phyloP scores from a whole-genome alignment of 2,888 invertebrate genomes.

The Apamea sordens region DNA sequence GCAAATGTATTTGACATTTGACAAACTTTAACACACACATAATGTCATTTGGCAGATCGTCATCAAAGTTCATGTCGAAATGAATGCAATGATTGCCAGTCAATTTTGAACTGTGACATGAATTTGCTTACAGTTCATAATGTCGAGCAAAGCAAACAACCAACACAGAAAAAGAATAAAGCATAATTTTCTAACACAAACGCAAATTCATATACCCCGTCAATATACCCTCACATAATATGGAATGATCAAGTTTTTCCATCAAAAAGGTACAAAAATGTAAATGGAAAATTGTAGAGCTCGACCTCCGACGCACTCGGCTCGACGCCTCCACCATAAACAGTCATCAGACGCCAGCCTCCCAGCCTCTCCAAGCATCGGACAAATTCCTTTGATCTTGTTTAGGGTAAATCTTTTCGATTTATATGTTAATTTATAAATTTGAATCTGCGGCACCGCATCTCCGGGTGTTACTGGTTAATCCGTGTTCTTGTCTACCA shows the following conservation, averaged over 20 bases:
- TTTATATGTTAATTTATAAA: slow-evolving; percentile 89
- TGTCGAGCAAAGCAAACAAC: slow-evolving; percentile 30
- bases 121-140: slow-evolving; percentile 23
- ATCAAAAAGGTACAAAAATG: slow-evolving; percentile 77
- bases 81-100: slow-evolving; percentile 20
- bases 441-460: slow-evolving; percentile 85
- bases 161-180: slow-evolving; percentile 25
- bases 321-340: slow-evolving; percentile 79
- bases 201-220: slow-evolving; percentile 49
- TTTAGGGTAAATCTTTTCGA: slow-evolving; percentile 89
- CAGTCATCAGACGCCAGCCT: slow-evolving; percentile 82
- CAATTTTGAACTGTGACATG: slow-evolving; percentile 36
- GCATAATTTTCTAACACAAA: slow-evolving; percentile 39
- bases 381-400: slow-evolving; percentile 89
- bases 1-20: slow-evolving; percentile 41
- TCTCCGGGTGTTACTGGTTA: slow-evolving; percentile 81
- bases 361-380: slow-evolving; percentile 79
- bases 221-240: slow-evolving; percentile 59
- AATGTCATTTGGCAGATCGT: slow-evolving; percentile 18
- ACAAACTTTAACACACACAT: slow-evolving; percentile 23
- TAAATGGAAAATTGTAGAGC: slow-evolving; percentile 76
- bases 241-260: slow-evolving; percentile 70
- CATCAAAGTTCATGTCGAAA: slow-evolving; percentile 41
- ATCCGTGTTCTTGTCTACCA: slow-evolving; percentile 79
- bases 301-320: slow-evolving; percentile 71